Percentiles rank a stretch among this genome's conserved stretches.
Evolutionary conservation across 1,140 invertebrate genomes (phyloP).

Genomic region (Penaeus vannamei): DNA sequence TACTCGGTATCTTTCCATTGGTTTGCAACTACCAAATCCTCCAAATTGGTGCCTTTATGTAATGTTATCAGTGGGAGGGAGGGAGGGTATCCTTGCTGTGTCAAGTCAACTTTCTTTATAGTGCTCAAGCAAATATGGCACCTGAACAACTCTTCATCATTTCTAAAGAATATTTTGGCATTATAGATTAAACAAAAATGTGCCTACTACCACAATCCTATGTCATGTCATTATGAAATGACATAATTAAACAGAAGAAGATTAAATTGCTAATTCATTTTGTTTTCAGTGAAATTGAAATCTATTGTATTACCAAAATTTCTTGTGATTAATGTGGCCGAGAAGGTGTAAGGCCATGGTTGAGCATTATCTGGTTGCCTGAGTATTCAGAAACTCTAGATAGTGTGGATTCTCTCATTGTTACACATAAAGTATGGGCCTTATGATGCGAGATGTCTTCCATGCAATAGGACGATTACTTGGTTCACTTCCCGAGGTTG

Average conservation of each 20-base stretch:
- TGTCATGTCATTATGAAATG: background rate
- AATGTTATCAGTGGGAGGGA: conserved; percentile 19
- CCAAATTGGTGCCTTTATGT: conserved; percentile 63
- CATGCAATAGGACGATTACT: conserved; percentile 46
- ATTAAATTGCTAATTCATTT: background rate
- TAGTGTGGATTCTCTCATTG: conserved; percentile 42
- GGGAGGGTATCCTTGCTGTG: conserved; percentile 16
- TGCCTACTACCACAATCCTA: background rate
- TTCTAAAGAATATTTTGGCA: conserved; percentile 1
- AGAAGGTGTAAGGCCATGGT: background rate
- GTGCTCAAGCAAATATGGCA: conserved; percentile 47
- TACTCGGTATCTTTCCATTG: conserved; percentile 47
- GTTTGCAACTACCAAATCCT: conserved; percentile 58
- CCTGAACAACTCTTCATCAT: conserved; percentile 29
- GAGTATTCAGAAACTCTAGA: conserved; percentile 35
- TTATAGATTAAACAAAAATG: conserved; percentile 5
- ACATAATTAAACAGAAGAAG: no score
- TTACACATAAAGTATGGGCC: conserved; percentile 46
- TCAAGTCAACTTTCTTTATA: conserved; percentile 42
- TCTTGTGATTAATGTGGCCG: no score
- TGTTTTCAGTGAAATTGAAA: conserved; percentile 9
- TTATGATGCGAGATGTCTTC: conserved; percentile 45
- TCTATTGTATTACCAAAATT: background rate
- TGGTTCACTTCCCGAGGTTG: conserved; percentile 1
- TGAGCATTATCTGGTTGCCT: conserved; percentile 34